These are phyloP conservation scores for Anarhynchus alexandrinus DNA, from an alignment of 2,113 vertebrate species.

Conservation along the genomic window DNA sequence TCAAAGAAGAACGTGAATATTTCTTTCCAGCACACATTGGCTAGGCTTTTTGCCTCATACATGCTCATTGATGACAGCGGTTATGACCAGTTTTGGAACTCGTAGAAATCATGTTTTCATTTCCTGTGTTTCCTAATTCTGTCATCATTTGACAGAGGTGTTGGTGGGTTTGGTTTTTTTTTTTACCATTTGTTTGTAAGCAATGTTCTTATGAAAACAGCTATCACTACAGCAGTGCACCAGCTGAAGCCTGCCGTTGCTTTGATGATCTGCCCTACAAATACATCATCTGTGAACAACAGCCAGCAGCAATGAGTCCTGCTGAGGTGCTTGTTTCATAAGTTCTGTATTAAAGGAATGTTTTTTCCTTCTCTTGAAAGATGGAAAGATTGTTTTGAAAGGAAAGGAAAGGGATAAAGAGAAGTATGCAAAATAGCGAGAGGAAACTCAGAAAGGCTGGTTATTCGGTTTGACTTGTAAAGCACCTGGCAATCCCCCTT, in stretches of 20 bases:
- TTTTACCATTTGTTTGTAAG: constrained; percentile 5
- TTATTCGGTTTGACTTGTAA: background rate
- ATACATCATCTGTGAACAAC: constrained; percentile 40
- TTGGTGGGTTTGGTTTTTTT: background rate
- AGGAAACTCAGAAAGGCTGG: background rate
- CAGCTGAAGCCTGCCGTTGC: constrained; percentile 28
- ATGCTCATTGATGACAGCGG: background rate
- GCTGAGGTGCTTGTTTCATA: background rate
- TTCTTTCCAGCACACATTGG: background rate
- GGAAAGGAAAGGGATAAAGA: background rate
- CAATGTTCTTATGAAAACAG: background rate
- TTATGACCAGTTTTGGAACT: background rate
- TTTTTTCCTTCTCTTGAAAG: background rate
- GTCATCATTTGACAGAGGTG: background rate
- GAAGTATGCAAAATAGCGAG: background rate
- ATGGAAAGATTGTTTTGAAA: background rate
- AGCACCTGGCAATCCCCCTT: background rate
- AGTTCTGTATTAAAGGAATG: background rate
- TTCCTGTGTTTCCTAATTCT: background rate
- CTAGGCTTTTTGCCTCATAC: background rate
- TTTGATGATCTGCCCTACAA: constrained; percentile 44
- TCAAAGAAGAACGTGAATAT: background rate
- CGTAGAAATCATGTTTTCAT: background rate
- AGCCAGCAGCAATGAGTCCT: constrained; percentile 27
- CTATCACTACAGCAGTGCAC: background rate